A percentile compares a stretch with the other conserved stretches of the same genome.
Evolutionary conservation across 2,113 vertebrate species (phyloP).

Genomic region (Istiophorus platypterus): DNA sequence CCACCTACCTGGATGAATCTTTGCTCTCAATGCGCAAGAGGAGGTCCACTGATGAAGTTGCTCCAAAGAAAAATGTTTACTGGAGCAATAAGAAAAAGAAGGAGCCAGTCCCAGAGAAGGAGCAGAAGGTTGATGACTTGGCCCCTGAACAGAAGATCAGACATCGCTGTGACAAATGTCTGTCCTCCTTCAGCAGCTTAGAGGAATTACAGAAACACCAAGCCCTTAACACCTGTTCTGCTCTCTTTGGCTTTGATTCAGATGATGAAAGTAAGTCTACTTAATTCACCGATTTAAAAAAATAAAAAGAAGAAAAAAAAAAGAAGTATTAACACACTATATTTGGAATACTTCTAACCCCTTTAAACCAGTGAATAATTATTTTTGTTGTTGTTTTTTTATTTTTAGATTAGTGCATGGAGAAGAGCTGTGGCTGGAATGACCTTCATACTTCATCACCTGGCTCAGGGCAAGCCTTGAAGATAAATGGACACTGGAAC

Average conservation of each 20-base stretch:
- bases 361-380: neutral
- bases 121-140: slow-evolving; percentile 46
- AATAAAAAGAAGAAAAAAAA: too few relatives aligned
- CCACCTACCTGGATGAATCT: slow-evolving; percentile 94
- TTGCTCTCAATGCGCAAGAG: slow-evolving; percentile 97
- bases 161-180: slow-evolving; percentile 94
- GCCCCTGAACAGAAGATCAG: slow-evolving; percentile 75
- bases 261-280: slow-evolving; percentile 96
- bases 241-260: slow-evolving; percentile 97
- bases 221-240: slow-evolving; percentile 94
- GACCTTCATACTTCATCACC: neutral
- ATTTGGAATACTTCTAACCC: neutral
- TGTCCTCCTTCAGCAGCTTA: slow-evolving; percentile 90
- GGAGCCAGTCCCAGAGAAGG: neutral
- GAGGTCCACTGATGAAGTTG: slow-evolving; percentile 83
- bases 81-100: slow-evolving; percentile 75
- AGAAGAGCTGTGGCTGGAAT: slow-evolving; percentile 29
- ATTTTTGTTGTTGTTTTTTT: neutral
- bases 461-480: slow-evolving; percentile 13
- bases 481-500: slow-evolving; percentile 41
- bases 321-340: neutral
- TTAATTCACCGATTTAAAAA: neutral
- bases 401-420: slow-evolving; percentile 56
- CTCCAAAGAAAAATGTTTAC: slow-evolving; percentile 70
- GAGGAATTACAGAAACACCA: slow-evolving; percentile 93